These are phyloP conservation scores for Calliopsis andreniformis DNA, from an alignment of 1,140 invertebrate genomes.

Conservation along the genomic window DNA sequence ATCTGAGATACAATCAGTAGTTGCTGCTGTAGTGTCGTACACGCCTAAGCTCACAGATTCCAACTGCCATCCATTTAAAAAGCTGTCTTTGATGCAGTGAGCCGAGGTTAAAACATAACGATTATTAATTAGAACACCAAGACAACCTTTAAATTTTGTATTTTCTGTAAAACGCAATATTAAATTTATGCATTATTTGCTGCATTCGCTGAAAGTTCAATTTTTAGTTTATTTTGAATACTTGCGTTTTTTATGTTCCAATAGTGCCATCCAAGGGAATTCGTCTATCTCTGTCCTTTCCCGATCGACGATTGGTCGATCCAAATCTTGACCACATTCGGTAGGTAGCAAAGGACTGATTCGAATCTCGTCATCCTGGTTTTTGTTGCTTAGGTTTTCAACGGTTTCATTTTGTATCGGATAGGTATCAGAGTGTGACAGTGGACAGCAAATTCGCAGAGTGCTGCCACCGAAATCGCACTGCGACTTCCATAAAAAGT, in stretches of 20 bases:
- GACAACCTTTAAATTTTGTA: conserved; percentile 83
- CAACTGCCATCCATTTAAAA: too few relatives aligned
- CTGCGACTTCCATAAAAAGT: conserved; percentile 73
- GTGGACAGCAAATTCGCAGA: conserved; percentile 77
- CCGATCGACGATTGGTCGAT: conserved; percentile 84
- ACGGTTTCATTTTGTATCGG: not conserved
- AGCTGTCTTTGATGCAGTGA: conserved; percentile 88
- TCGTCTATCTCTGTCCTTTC: conserved; percentile 84
- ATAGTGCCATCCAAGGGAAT: conserved; percentile 88
- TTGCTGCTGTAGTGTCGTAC: conserved; percentile 82
- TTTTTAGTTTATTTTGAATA: not conserved
- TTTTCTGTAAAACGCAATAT: conserved; percentile 63
- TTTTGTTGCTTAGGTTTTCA: not conserved
- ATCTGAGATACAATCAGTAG: conserved; percentile 82
- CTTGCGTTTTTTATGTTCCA: conserved; percentile 83
- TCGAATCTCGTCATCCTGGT: not conserved
- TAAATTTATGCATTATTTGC: too few relatives aligned
- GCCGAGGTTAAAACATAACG: conserved; percentile 90
- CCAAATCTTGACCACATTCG: conserved; percentile 73
- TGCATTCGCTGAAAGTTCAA: too few relatives aligned
- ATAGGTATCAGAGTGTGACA: not conserved
- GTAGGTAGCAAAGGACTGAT: conserved; percentile 66
- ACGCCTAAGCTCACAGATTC: too few relatives aligned
- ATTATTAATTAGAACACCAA: conserved; percentile 86
- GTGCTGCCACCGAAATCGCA: conserved; percentile 76